Evolutionary conservation across 2,888 invertebrate species (phyloP), one percentile per base, ranked within the genome.

Genomic region (Hofmannophila pseudospretella): DNA sequence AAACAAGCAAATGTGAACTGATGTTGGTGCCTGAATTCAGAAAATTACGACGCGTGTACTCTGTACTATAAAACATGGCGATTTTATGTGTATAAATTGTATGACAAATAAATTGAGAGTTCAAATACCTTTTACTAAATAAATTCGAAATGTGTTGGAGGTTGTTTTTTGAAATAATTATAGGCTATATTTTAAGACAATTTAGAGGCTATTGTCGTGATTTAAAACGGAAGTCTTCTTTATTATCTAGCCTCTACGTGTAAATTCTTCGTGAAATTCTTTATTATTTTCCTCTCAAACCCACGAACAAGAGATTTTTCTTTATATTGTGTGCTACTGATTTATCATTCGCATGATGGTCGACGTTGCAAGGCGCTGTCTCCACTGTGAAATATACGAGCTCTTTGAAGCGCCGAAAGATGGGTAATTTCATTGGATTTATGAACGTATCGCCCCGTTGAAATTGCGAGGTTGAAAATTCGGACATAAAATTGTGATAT

Each of bases 371-470:
- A 74, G 70, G 67, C 68, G 72, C 70, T 74, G 79, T 77, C 79
- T 73, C 71, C 62, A 64, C 58, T 57, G 61, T 60, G 58, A 76
- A 75, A 84, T 81, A 82, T 82, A 85, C 79, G 71, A 71, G 72
- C 79, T 70, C 75, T 79, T 81, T 80, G 85, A 81, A 81, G 73
- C 78, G 67, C 70, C 75, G 77, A 85, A 81, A 79, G 76, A 84
- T 82, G 78, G 80, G 80, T 81, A 79, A 84, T 84, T 82, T 81
- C 77, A 79, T 73, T 70, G 79, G 77, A 84, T 82, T 82, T 85
- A 84, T 84, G 79, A 73, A 72, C 75, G 77, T 78, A 79, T 78
- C 78, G 75, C 65, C n/a, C 16, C 67, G 67, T 57, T 62, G 68
- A 72, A 73, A 79, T 72, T 71, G 71, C 71, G 61, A 70, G 58